phyloP scores from a whole-genome alignment of 2,113 vertebrate genomes.

The Chaetodon trifascialis region DNA sequence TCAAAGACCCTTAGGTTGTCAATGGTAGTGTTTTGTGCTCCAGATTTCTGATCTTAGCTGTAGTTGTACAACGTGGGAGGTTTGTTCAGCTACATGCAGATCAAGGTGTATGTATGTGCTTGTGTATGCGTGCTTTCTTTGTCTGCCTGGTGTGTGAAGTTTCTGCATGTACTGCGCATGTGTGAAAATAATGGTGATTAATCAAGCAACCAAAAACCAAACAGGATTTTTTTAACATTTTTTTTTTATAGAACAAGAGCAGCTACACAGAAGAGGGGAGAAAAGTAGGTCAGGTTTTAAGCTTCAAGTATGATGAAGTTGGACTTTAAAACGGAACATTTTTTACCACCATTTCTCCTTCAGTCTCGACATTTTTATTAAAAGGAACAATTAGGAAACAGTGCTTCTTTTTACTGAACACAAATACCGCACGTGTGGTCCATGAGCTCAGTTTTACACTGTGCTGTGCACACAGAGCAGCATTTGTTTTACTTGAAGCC shows the following conservation, averaged over 20 bases:
- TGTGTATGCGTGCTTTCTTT: constrained; percentile 39
- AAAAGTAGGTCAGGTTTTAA: constrained; percentile 67
- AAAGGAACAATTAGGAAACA: constrained; percentile 52
- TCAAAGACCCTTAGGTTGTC: constrained; percentile 70
- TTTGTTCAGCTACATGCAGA: constrained; percentile 60
- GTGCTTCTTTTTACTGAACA: constrained; percentile 14
- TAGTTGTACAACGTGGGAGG: constrained; percentile 55
- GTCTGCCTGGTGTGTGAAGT: constrained; percentile 21
- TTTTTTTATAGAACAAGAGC: constrained; percentile 19
- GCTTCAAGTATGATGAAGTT: constrained; percentile 52
- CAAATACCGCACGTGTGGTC: constrained; percentile 25
- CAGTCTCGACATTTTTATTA: constrained; percentile 50
- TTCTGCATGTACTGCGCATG: constrained; percentile 12
- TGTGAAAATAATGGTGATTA: constrained; percentile 58
- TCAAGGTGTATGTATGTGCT: constrained; percentile 59
- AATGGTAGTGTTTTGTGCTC: constrained; percentile 52
- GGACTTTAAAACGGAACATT: constrained; percentile 48
- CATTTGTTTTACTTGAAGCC: constrained; percentile 26
- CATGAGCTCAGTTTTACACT: constrained; percentile 10
- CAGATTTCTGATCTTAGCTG: constrained; percentile 59
- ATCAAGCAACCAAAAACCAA: constrained; percentile 48
- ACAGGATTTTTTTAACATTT: constrained; percentile 7
- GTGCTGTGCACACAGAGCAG: background rate
- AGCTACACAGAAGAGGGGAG: constrained; percentile 25
- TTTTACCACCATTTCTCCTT: constrained; percentile 6